Base-by-base conservation (phyloP, 2,888 invertebrate species). In the Horisme vitalbata region DNA sequence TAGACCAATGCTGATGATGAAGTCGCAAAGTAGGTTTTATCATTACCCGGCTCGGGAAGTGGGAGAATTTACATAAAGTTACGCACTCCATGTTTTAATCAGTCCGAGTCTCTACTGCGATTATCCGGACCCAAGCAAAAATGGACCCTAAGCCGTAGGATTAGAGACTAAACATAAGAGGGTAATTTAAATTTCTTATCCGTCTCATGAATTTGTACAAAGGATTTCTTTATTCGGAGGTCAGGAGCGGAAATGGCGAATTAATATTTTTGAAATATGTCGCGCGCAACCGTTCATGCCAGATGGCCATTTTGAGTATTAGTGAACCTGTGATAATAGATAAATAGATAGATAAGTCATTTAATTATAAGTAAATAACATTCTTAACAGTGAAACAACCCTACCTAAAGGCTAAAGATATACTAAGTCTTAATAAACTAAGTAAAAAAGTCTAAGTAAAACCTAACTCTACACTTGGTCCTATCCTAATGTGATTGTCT, bases 61-160 rank as follows among this genome's bases (percentile, higher is more conserved):
- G 36, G 21, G 13, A 14, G 33, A 6, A 61, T 66, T 59, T 57
- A 56, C 65, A 66, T 66, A 52, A 61, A 61, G 61, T 57, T 60
- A 61, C 59, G 55, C 38, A 53, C 57, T 53, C 45, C 45, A 63
- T 61, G 63, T 57, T 64, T 63, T 62, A 61, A 66, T 63, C 59
- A 60, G 59, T 36, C 51, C 41, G 23, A 47, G 24, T 30, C 8
- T 23, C 20, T 13, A 8, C 33, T 6, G 13, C 24, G 7, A 28
- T 33, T 27, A 21, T 18, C 15, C 11, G n/a, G 15, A 33, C 1
- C 15, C 20, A 14, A 32, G 20, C 35, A 31, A 52, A 41, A 41
- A 35, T 31, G 11, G 20, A 12, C 31, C 32, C 26, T 52, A 44
- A 41, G 11, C 14, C 30, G 11, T 5, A 6, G 41, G 23, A 14